Evolutionary conservation across 2,888 invertebrate genomes (phyloP), one percentile per base, ranked within the genome.

Genomic region (Drosophila suboccidentalis): DNA sequence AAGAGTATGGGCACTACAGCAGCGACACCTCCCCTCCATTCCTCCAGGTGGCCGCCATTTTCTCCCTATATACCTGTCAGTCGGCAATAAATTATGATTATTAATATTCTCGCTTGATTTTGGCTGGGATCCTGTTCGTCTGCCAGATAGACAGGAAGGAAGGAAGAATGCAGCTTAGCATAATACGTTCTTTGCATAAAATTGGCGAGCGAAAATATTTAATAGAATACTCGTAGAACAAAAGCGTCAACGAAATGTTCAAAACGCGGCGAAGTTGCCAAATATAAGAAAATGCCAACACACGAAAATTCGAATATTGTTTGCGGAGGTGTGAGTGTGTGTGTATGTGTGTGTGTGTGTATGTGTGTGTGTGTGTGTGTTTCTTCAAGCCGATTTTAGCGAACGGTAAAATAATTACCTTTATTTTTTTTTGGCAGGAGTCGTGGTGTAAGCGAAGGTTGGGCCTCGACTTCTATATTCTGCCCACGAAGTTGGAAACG

Each of bases 61-160:
- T 4, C 17, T 19, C 19, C 4, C 17, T 43, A 43, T 10, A 2
- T 19, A 43, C 41, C 41, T 43, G 10, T 43, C 41, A 19, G 41
- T 19, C 9, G 41, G 19, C 19, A 43, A 19, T 43, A 19, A 43
- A 43, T 43, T 43, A 43, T 43, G 10, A 43, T 43, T 43, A 43
- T 43, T 19, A 43, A 11, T 5, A 43, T 43, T 43, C 4, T 11
- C 15, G 39, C 39, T n/a, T 17, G 17, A 41, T 10, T 41, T 43
- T 10, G 17, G 19, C 6, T 43, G 11, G 43, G 9, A 9, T 19
- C 19, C 11, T 5, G 10, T 43, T 41, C 41, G 41, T 10, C 17
- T 10, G 17, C 17, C 11, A 17, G 17, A 41, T 10, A 41, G n/a
- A 4, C 41, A 4, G 10, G 10, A 19, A 43, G 19, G 2, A 17